Conservation (phyloP, 2,113 vertebrate genomes). For the Podarcis muralis region DNA sequence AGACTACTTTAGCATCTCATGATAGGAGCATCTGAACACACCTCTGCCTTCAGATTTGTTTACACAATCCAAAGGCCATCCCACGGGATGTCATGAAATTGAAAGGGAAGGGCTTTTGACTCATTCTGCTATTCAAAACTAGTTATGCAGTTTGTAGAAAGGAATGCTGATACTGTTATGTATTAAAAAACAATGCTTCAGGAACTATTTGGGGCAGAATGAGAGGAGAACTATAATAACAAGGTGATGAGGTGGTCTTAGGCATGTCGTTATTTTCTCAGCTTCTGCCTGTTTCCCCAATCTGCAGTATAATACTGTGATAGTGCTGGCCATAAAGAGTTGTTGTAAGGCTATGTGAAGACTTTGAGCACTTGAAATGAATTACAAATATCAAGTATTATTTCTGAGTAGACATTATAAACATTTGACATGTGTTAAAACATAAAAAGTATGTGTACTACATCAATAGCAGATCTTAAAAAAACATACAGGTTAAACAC, state of each 20-base stretch:
- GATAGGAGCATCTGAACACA: not conserved
- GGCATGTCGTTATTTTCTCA: not conserved
- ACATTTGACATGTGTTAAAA: conserved; percentile 51
- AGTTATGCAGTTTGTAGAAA: not conserved
- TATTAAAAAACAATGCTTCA: not conserved
- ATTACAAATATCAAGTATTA: not conserved
- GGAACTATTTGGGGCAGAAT: not conserved
- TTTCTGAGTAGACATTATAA: not conserved
- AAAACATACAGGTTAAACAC: conserved; percentile 36
- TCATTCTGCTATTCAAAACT: not conserved
- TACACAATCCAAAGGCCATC: not conserved
- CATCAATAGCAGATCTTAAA: conserved; percentile 28
- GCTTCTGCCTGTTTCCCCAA: not conserved
- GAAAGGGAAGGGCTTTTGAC: not conserved
- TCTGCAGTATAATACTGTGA: not conserved
- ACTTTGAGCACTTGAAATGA: not conserved
- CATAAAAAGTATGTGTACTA: conserved; percentile 16
- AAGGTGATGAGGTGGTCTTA: not conserved
- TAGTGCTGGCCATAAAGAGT: not conserved
- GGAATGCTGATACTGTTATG: not conserved
- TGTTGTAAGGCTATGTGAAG: not conserved
- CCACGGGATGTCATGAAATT: not conserved
- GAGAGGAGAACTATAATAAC: not conserved
- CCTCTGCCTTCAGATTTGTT: not conserved
- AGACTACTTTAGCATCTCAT: not conserved